phyloP scores from a whole-genome alignment of 2,888 invertebrate genomes.

The Biston betularia region DNA sequence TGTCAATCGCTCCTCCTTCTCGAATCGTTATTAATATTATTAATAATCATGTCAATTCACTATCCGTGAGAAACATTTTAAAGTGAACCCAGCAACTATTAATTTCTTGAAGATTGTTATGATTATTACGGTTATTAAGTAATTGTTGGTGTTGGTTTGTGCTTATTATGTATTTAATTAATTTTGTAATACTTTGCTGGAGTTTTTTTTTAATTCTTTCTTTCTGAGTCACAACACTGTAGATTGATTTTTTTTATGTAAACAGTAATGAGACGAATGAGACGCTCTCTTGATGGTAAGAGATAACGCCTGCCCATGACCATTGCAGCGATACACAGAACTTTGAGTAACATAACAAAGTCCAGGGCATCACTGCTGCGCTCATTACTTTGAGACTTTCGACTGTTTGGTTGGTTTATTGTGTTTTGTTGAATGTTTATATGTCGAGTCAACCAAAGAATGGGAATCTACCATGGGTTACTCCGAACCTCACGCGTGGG shows the following conservation, averaged over 20 bases:
- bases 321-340: too few relatives aligned
- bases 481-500: too few relatives aligned
- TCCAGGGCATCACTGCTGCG: too few relatives aligned
- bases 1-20: conserved; percentile 80
- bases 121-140: conserved; percentile 75
- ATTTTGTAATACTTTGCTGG: conserved; percentile 75
- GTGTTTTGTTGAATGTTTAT: too few relatives aligned
- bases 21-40: conserved; percentile 75
- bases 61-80: conserved; percentile 80
- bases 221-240: conserved; percentile 65
- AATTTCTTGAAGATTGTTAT: conserved; percentile 74
- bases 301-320: too few relatives aligned
- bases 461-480: too few relatives aligned
- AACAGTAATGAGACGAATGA: conserved; percentile 13
- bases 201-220: conserved; percentile 43
- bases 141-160: conserved; percentile 76
- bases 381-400: too few relatives aligned
- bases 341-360: too few relatives aligned
- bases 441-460: too few relatives aligned
- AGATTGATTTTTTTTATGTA: conserved; percentile 41
- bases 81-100: conserved; percentile 72
- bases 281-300: too few relatives aligned
- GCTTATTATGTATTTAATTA: conserved; percentile 65
- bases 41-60: conserved; percentile 81
- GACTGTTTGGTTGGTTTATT: too few relatives aligned